Evolutionary conservation across 2,888 invertebrate species (phyloP), one percentile per base, ranked within the genome.

Genomic region (Adela reaumurella): DNA sequence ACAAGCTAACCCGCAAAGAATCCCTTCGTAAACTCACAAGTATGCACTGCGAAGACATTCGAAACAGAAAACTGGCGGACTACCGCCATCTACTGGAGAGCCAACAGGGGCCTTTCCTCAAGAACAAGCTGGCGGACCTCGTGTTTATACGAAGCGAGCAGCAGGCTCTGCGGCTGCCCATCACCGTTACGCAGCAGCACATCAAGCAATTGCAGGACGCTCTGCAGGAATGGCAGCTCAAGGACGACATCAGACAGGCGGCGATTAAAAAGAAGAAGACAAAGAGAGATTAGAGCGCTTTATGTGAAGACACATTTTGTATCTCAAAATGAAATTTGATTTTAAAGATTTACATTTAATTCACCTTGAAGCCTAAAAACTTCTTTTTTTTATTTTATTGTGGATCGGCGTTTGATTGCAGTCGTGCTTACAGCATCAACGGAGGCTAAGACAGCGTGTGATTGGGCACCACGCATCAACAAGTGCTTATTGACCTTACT

Each of bases 131-230:
- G 1, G 80, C 85, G 45, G 83, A 86, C 17, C 65, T 95, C 14
- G 11, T 83, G 52, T 88, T 87, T 59, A 89, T 94, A n/a, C 81
- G 84, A 35, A 81, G 83, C 52, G 90, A 92, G 64, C 92, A 94
- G 63, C 69, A 80, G 45, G 84, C 84, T 11, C 83, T 87, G 51
- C 81, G 86, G 47, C 62, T 87, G 1, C 70, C 81, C 1, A 74
- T 88, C 0, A 87, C 89, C 0, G 81, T 92, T 0, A 83, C 80
- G 0, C 81, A 86, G 51, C 82, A 87, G 54, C 86, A 90, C 52
- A 87, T 92, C 24, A 81, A 82, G 47, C 69, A 69, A 46, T 80
- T 85, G 0, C 82, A 81, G 50, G 63, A 79, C 46, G 78, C 85
- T 58, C 65, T 85, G 14, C 68, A 82, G 18, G 72, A 83, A 46